Evolutionary conservation across 2,113 vertebrate species (phyloP).

Genomic region (Orycteropus afer): DNA sequence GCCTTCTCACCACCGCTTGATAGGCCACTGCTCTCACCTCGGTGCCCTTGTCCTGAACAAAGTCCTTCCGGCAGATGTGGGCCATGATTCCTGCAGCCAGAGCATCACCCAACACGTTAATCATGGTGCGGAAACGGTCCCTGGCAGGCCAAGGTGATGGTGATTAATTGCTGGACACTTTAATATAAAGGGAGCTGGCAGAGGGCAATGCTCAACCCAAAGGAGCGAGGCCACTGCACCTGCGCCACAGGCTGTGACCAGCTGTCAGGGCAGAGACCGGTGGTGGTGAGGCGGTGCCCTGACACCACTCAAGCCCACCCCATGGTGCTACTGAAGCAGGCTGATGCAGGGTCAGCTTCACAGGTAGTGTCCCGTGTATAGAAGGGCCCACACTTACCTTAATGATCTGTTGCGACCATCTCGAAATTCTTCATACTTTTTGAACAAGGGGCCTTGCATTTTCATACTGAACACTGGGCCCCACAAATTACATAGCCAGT

Average conservation of each 20-base stretch:
- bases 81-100: conserved; percentile 98
- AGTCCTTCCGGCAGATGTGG: conserved; percentile 97
- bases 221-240: neutral
- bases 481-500: neutral
- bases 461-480: neutral
- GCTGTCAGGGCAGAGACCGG: neutral
- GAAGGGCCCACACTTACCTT: neutral
- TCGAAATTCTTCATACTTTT: neutral
- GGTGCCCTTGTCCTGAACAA: conserved; percentile 89
- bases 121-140: conserved; percentile 99
- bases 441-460: neutral
- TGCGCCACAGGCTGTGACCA: accelerated
- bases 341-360: accelerated
- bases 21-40: conserved; percentile 86
- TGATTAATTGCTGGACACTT: accelerated
- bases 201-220: neutral
- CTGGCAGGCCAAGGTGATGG: conserved; percentile 81
- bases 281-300: neutral
- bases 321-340: accelerated
- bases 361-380: neutral
- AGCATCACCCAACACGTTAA: conserved; percentile 96
- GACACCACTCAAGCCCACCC: neutral
- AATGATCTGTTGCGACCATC: neutral
- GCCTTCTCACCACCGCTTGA: neutral
- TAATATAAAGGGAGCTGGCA: neutral